Percentiles rank a stretch among this genome's conserved stretches.
Evolutionary conservation across 2,888 invertebrate species (phyloP).

Genomic region (Hydrotaea diabolus): DNA sequence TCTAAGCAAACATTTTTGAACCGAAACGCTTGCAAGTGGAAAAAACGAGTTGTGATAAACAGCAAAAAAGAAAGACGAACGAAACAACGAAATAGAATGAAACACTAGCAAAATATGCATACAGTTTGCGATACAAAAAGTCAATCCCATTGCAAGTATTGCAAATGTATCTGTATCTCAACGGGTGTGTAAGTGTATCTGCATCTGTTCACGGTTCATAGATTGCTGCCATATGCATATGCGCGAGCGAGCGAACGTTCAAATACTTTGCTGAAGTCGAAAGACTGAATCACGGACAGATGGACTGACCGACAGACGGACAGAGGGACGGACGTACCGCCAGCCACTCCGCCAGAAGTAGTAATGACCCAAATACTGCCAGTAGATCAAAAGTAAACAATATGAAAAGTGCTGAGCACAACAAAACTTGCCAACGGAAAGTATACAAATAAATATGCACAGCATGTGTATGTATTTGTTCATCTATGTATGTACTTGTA

Average conservation of each 20-base stretch:
- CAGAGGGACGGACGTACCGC: too few species aligned
- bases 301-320: too few species aligned
- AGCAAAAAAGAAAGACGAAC: not conserved
- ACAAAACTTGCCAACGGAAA: too few species aligned
- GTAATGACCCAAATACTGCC: slow-evolving; percentile 61
- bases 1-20: slow-evolving; percentile 23
- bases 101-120: slow-evolving; percentile 3
- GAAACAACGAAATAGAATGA: not conserved
- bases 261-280: too few species aligned
- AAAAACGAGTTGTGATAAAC: not conserved
- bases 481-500: not conserved
- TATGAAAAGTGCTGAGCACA: slow-evolving; percentile 20
- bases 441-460: too few species aligned
- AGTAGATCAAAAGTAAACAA: slow-evolving; percentile 30
- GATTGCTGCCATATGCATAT: slow-evolving; percentile 23
- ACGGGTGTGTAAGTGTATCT: not conserved
- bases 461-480: too few species aligned
- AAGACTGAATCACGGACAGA: not conserved
- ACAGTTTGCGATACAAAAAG: not conserved
- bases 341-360: slow-evolving; percentile 33
- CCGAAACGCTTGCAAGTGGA: not conserved
- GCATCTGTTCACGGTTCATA: slow-evolving; percentile 28
- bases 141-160: slow-evolving; percentile 16
- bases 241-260: too few species aligned
- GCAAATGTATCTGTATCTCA: slow-evolving; percentile 13